Base-by-base conservation (phyloP, 2,113 vertebrate genomes). In the Phyllopteryx taeniolatus region DNA sequence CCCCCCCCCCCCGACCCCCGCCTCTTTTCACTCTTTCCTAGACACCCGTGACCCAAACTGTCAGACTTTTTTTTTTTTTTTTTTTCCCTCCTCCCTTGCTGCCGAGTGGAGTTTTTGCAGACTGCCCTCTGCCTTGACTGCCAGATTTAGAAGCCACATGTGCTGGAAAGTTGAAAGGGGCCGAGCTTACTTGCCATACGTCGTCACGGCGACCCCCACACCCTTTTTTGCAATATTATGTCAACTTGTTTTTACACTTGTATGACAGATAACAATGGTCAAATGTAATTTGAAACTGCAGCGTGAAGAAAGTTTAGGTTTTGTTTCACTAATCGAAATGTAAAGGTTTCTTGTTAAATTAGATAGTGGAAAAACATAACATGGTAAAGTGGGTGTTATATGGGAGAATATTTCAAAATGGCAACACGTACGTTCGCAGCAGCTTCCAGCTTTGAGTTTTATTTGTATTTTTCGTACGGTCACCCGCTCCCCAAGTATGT, bases 101-200 rank as follows among this genome's bases (percentile, higher is more conserved):
- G 47, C 42, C 49, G 63, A 54, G 57, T 22, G 44, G 10, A 73
- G 60, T 57, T 61, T 44, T 77, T 54, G 60, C 63, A 67, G 46
- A 31, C 59, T 14, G 59, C 59, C 59, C 59, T 77, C 82, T 92
- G 90, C 90, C 94, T 94, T 90, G 88, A 90, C 87, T 88, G 93
- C 92, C 95, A 95, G 91, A 92, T 62, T 91, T 92, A 93, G 92
- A 93, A 77, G 77, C 59, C 94, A 96, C 94, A 93, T 95, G 94
- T 89, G 91, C 72, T 76, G 84, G 67, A 63, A 90, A 88, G 86
- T 90, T 81, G 74, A 90, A 77, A 87, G 86, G 85, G 88, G 87
- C 87, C 77, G 86, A 84, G 47, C 85, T 85, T 71, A 35, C 31
- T 61, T 77, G 53, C 10, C 53, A n/a, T 79, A 53, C 84, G 83